Conservation (phyloP, 1,140 invertebrate species). For the Sminthurides bifidus region DNA sequence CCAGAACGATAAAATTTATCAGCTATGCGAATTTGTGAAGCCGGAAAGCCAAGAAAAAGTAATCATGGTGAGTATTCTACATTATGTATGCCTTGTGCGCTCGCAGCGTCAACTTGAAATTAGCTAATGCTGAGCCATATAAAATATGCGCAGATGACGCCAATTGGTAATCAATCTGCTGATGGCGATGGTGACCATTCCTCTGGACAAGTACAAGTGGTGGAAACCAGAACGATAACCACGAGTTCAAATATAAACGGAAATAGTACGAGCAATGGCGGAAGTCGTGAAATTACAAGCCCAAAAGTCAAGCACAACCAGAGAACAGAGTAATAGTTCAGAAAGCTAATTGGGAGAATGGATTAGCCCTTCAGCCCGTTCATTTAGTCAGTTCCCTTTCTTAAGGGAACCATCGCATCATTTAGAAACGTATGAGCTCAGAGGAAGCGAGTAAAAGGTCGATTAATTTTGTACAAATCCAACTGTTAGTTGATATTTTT, state of each 20-base stretch:
- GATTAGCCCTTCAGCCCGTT: no score
- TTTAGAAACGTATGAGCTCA: no score
- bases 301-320: no score
- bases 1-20: conserved; percentile 31
- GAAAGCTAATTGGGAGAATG: conserved; percentile 6
- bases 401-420: no score
- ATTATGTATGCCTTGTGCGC: background rate
- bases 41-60: conserved; percentile 26
- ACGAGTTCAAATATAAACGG: background rate
- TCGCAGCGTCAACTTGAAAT: background rate
- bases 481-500: no score
- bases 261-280: no score
- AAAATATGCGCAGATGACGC: conserved; percentile 4
- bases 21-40: conserved; percentile 28
- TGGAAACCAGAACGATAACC: background rate
- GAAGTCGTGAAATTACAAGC: no score
- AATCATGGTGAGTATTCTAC: conserved; percentile 21
- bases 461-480: no score
- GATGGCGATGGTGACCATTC: background rate
- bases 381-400: no score
- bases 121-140: background rate
- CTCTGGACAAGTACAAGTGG: conserved; percentile 3
- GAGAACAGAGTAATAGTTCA: background rate
- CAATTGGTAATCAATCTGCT: background rate
- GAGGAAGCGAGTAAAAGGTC: no score